phyloP scores from a whole-genome alignment of 92 coral and sea anemone species.

The Ricordea florida region DNA sequence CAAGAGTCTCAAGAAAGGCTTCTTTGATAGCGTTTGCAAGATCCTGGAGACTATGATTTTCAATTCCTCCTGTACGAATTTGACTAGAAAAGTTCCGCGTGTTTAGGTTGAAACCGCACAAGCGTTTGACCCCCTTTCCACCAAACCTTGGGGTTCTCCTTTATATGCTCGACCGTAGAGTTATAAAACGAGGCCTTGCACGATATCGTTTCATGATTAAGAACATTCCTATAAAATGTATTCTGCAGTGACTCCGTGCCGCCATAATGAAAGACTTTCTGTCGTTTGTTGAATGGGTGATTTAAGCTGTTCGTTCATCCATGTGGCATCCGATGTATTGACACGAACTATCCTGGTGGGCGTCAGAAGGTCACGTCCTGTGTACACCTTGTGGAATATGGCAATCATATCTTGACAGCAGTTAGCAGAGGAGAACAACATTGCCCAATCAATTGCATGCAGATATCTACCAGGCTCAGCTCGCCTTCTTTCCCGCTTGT shows the following conservation, averaged over 20 bases:
- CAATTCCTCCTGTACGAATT: too few relatives aligned
- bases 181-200: too few relatives aligned
- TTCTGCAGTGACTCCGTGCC: constrained; percentile 18
- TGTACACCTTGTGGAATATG: constrained; percentile 9
- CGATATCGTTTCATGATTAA: too few relatives aligned
- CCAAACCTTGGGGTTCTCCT: too few relatives aligned
- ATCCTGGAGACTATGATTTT: too few relatives aligned
- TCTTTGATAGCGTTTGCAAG: too few relatives aligned
- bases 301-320: constrained; percentile 51
- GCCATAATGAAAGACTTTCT: constrained; percentile 31
- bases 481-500: constrained; percentile 42
- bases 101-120: too few relatives aligned
- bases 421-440: constrained; percentile 21
- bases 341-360: constrained; percentile 34
- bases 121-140: too few relatives aligned
- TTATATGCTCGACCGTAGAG: too few relatives aligned
- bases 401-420: constrained; percentile 39
- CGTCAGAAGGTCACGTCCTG: constrained; percentile 39
- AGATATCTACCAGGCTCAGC: constrained; percentile 43
- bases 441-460: constrained; percentile 32
- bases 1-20: too few relatives aligned
- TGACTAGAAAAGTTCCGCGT: too few relatives aligned
- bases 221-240: too few relatives aligned
- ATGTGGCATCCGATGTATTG: constrained; percentile 22
- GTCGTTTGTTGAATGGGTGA: constrained; percentile 44